These are phyloP conservation scores for Diarsia dahlii DNA, from an alignment of 2,888 invertebrate species.

Conservation along the genomic window DNA sequence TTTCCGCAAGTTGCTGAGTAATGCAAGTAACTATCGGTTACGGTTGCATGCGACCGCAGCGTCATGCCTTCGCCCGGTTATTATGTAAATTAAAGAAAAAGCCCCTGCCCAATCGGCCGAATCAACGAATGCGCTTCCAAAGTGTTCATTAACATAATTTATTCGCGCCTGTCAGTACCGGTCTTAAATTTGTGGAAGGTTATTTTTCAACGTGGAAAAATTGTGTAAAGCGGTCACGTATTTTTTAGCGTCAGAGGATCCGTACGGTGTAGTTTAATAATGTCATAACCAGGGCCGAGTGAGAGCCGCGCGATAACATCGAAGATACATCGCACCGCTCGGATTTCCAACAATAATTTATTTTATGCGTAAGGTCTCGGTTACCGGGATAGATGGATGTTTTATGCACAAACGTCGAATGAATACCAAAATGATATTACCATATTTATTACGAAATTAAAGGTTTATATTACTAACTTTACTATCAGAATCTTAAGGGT, in stretches of 20 bases:
- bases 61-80: conserved; percentile 69
- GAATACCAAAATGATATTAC: conserved; percentile 76
- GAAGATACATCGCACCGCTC: conserved; percentile 79
- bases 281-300: conserved; percentile 84
- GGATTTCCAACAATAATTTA: conserved; percentile 85
- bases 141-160: conserved; percentile 90
- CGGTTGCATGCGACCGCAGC: conserved; percentile 64
- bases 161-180: conserved; percentile 88
- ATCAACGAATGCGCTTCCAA: conserved; percentile 88
- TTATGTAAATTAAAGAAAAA: conserved; percentile 87
- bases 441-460: conserved; percentile 64
- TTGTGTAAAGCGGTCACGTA: conserved; percentile 88
- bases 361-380: conserved; percentile 83
- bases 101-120: conserved; percentile 79
- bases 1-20: conserved; percentile 41
- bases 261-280: conserved; percentile 86
- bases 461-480: conserved; percentile 20
- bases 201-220: conserved; percentile 86
- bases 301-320: conserved; percentile 81
- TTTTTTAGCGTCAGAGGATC: conserved; percentile 85
- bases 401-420: conserved; percentile 79
- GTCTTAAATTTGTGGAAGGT: conserved; percentile 88
- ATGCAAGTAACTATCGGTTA: conserved; percentile 65
- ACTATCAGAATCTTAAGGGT: background rate
- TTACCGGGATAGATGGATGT: conserved; percentile 75